Evolutionary conservation across 1,140 invertebrate genomes (phyloP).

Genomic region (Procambarus clarkii): DNA sequence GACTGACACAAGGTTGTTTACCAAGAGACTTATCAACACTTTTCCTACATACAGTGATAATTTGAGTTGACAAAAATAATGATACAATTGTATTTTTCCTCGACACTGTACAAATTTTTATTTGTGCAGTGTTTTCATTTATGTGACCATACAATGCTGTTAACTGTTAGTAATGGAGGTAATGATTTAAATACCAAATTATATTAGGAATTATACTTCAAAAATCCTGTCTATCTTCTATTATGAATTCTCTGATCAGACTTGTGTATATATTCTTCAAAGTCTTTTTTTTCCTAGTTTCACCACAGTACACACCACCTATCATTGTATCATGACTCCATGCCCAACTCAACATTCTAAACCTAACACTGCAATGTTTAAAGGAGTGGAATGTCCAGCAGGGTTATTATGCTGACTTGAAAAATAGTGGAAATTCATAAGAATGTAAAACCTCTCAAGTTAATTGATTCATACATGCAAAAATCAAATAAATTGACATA

Average conservation of each 20-base stretch:
- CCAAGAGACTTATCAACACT: background rate
- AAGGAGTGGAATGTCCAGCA: background rate
- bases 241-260: background rate
- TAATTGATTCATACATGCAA: background rate
- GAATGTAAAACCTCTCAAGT: background rate
- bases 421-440: background rate
- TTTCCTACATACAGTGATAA: background rate
- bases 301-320: background rate
- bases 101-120: too few species aligned
- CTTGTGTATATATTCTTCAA: background rate
- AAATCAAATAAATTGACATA: conserved; percentile 4
- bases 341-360: background rate
- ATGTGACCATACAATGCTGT: background rate
- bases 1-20: background rate
- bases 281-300: background rate
- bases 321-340: background rate
- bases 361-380: background rate
- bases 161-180: background rate
- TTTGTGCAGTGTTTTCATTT: too few species aligned
- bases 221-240: background rate
- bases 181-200: background rate
- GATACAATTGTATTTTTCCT: background rate
- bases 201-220: background rate
- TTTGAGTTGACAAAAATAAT: background rate
- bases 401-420: background rate